A percentile compares a stretch with the other conserved stretches of the same genome.
These are phyloP conservation scores for Caenorhabditis latens DNA, from an alignment of 1,140 invertebrate species.

Conservation along the genomic window DNA sequence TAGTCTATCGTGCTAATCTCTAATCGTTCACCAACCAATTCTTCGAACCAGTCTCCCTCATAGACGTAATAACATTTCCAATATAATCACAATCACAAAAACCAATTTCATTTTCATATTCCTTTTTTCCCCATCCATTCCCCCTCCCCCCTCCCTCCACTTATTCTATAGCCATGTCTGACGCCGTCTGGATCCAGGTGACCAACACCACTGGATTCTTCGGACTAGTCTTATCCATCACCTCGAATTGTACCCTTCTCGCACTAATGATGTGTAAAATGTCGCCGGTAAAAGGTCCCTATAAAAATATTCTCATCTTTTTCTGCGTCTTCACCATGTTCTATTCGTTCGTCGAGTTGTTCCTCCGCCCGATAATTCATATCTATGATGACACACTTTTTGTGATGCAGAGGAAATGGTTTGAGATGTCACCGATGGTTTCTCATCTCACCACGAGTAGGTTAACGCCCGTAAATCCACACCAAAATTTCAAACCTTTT, in stretches of 20 bases:
- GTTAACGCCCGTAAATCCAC: background rate
- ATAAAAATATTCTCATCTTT: background rate
- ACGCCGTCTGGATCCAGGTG: background rate
- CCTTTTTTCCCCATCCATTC: no score
- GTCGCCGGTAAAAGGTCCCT: background rate
- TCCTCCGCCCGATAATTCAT: conserved; percentile 6
- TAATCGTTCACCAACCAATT: no score
- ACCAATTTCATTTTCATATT: no score
- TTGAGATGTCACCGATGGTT: background rate
- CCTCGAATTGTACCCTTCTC: background rate
- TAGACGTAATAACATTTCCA: no score
- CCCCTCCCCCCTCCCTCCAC: no score
- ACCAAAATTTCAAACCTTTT: background rate
- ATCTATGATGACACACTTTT: conserved; percentile 29
- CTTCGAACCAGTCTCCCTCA: no score
- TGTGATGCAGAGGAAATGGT: conserved; percentile 15
- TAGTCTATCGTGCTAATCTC: no score
- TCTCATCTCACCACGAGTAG: background rate
- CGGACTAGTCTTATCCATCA: background rate
- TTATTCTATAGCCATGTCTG: background rate
- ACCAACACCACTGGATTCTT: background rate
- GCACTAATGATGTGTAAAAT: background rate
- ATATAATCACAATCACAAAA: background rate
- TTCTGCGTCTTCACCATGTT: conserved; percentile 15
- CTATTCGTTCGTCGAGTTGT: background rate